These are phyloP conservation scores for Trichomycterus rosablanca DNA, from an alignment of 2,113 vertebrate genomes.

Conservation along the genomic window DNA sequence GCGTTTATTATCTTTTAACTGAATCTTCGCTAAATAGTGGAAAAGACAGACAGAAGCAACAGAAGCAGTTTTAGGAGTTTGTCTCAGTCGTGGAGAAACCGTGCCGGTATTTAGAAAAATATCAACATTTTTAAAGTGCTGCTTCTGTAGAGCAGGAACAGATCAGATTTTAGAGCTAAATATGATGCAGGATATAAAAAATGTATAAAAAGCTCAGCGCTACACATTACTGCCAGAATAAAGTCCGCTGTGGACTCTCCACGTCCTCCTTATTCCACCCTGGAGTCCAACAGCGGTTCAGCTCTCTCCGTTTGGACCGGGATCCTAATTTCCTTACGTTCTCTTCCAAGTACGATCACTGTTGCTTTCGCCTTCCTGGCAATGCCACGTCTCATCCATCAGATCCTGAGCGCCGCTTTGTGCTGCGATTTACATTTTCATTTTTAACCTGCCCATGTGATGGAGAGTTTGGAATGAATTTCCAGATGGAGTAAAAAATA, in stretches of 20 bases:
- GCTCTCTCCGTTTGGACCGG: constrained; percentile 19
- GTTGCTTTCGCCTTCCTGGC: neutral
- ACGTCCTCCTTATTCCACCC: constrained; percentile 35
- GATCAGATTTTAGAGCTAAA: constrained; percentile 19
- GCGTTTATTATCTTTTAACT: no score
- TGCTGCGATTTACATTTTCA: no score
- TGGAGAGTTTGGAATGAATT: no score
- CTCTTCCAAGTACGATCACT: neutral
- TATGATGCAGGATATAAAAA: constrained; percentile 25
- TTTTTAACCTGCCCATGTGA: no score
- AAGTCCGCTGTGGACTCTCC: constrained; percentile 19
- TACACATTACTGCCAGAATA: constrained; percentile 31
- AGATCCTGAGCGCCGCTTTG: no score
- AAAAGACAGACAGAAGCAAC: no score
- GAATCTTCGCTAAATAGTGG: no score
- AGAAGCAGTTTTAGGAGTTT: no score
- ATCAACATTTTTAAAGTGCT: neutral
- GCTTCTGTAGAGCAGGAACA: constrained; percentile 12
- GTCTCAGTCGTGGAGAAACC: neutral
- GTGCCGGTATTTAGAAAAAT: neutral
- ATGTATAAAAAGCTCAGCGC: constrained; percentile 1
- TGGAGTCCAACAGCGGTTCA: constrained; percentile 21
- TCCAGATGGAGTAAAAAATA: no score
- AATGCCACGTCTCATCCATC: neutral
- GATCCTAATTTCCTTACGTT: constrained; percentile 18